Evolutionary conservation across 2,113 vertebrate genomes (phyloP), one percentile per base, ranked within the genome.

Genomic region (Actinemys pallida): DNA sequence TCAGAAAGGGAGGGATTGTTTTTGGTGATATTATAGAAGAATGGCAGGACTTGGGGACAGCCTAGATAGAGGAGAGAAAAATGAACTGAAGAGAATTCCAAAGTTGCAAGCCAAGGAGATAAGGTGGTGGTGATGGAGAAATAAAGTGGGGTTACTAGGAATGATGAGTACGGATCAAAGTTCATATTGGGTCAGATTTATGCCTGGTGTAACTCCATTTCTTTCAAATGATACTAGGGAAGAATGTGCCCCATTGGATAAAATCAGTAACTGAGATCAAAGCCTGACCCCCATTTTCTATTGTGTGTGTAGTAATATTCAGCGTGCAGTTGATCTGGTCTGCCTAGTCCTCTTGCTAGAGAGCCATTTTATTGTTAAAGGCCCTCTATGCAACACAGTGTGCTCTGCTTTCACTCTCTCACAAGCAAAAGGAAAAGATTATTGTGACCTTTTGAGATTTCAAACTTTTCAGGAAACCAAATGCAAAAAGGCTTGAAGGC

Each of bases 261-360:
- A 49, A 62, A 69, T 69, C 62, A 69, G 62, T 69, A 69, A 69
- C 16, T n/a, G 8, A 69, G 62, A 69, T 69, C 35, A 69, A 69
- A 69, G 62, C 35, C 62, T 69, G 35, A 69, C 35, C 17, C 6
- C 29, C 35, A 69, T 69, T n/a, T 69, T 69, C 62, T n/a, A n/a
- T 17, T n/a, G 8, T 9, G 35, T 69, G 31, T 16, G 3, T 16
- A 69, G 35, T n/a, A 69, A 9, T 69, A n/a, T n/a, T 35, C 14
- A 69, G 62, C 3, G 17, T 69, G 62, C 35, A 59, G 1, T 42
- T 35, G 86, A 11, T 35, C 42, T 25, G 25, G 4, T 49, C 88
- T 0, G 0, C 31, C 69, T 69, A 5, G n/a, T 84, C 27, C 11
- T 93, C 31, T 62, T 12, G 16, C 85, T 10, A 19, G 20, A 84